These are phyloP conservation scores for Balearica regulorum DNA, from an alignment of 2,797 vertebrate species.

Conservation along the genomic window DNA sequence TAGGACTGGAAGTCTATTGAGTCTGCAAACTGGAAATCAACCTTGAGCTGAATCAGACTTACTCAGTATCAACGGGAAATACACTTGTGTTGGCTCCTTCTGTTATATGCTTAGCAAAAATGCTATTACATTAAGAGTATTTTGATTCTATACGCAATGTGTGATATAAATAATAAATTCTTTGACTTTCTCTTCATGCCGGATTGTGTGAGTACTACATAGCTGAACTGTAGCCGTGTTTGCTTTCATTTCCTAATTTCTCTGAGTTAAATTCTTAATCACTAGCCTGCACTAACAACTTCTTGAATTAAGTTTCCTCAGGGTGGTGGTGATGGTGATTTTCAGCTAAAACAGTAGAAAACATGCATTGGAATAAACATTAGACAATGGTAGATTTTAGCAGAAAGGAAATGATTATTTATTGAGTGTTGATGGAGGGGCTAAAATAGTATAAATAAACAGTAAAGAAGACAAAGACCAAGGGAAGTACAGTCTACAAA, in stretches of 20 bases:
- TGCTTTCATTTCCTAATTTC: not conserved
- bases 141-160: not conserved
- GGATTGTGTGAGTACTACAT: not conserved
- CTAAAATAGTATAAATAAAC: constrained; percentile 28
- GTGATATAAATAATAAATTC: not conserved
- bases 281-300: not conserved
- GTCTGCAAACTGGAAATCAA: not conserved
- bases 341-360: not conserved
- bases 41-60: not conserved
- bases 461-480: constrained; percentile 17
- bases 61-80: not conserved
- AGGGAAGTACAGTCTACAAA: not conserved
- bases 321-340: not conserved
- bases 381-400: not conserved
- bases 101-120: not conserved
- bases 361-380: not conserved
- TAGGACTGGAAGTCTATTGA: not conserved
- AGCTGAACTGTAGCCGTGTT: not conserved
- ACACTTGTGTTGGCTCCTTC: not conserved
- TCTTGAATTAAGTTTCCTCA: not conserved
- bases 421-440: not conserved
- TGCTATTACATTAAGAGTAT: not conserved
- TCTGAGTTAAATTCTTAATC: not conserved
- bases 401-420: constrained; percentile 20
- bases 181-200: not conserved